Percentiles rank a stretch among this genome's conserved stretches.
Conservation (phyloP, 1,140 invertebrate species). For the Coptotermes formosanus region DNA sequence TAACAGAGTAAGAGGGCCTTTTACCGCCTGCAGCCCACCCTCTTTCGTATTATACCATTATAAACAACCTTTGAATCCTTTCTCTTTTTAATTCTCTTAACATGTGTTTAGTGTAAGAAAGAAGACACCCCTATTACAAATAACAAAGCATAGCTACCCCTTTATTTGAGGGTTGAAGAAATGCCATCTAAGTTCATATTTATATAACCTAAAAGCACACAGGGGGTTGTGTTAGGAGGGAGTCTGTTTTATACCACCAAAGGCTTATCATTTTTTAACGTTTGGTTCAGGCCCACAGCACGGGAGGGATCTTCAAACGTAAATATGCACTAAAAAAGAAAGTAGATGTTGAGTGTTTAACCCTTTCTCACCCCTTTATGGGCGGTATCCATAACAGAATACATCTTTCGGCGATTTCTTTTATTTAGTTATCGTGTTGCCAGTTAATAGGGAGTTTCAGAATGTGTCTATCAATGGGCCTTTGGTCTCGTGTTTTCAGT, state of each 20-base stretch:
- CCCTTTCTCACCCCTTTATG: not conserved
- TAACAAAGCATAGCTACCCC: not conserved
- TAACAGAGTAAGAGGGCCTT: not conserved
- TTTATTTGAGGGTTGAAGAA: slow-evolving; percentile 13
- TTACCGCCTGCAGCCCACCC: not conserved
- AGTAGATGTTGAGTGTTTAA: not conserved
- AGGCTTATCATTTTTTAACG: not conserved
- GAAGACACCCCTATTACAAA: slow-evolving; percentile 15
- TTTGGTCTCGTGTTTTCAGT: no score
- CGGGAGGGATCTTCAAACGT: not conserved
- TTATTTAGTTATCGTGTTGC: not conserved
- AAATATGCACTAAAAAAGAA: not conserved
- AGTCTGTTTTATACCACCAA: not conserved
- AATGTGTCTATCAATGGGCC: not conserved
- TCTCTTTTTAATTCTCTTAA: slow-evolving; percentile 11
- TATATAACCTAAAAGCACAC: not conserved
- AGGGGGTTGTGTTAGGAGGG: not conserved
- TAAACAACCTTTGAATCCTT: not conserved
- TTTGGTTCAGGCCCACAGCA: not conserved
- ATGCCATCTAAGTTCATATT: slow-evolving; percentile 8
- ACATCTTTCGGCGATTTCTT: not conserved
- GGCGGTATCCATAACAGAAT: not conserved
- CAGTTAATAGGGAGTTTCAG: not conserved
- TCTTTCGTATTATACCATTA: not conserved
- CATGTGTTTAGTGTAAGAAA: not conserved